Base-by-base conservation (phyloP, 2,113 vertebrate genomes). In the Bujurquina vittata region DNA sequence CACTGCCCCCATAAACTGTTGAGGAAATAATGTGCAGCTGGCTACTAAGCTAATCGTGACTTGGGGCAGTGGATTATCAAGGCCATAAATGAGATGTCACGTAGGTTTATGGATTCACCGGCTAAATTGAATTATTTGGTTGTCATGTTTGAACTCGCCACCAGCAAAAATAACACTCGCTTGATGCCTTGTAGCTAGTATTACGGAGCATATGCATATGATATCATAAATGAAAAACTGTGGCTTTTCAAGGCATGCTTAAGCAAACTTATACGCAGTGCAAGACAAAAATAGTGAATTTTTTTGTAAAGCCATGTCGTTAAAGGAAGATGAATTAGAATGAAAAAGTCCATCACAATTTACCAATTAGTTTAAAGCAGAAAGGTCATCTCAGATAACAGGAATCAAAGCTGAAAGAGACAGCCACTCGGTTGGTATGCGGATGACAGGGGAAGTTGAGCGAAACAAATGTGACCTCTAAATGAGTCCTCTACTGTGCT, bases 401-500 rank as follows among this genome's bases (percentile, higher is more conserved):
- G 29, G 57, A 80, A 37, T 67, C 18, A 8, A 60, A 67, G 65
- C 23, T 9, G 14, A 73, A 43, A 56, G 29, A 73, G 33, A 31
- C 67, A 76, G 62, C 7, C 43, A 59, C 40, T 81, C 65, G 78
- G 83, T 86, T 93, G 79, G 77, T 84, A 89, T 93, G 89, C 72
- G 79, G 80, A 91, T 91, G 82, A 89, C 73, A 65, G 40, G 17
- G 12, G 54, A 84, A 80, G 77, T 72, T 83, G 78, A 78, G 86
- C n/a, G 55, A 81, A 87, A 85, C 84, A 89, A 89, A 84, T 89
- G 86, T 77, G 83, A 91, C 88, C 87, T 84, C 87, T 84, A 89
- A 92, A 89, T 87, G 83, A 91, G 59, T 74, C 69, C 86, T 91
- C 81, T 84, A 80, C 88, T 92, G 86, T 89, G 80, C 85, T 84